These are phyloP conservation scores for Dione juno DNA, from an alignment of 2,888 invertebrate species.

Conservation along the genomic window DNA sequence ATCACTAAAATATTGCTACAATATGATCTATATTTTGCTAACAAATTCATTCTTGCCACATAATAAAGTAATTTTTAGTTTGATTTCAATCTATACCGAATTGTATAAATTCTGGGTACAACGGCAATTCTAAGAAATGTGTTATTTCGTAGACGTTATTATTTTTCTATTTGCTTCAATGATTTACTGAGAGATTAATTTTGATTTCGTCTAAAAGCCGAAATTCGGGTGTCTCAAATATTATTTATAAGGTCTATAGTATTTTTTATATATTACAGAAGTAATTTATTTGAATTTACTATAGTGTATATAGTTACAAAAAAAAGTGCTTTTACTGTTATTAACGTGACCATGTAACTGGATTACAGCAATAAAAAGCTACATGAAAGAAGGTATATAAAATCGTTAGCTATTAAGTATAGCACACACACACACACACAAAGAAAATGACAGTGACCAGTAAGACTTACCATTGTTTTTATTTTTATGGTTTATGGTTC, in stretches of 20 bases:
- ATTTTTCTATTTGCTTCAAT: constrained; percentile 10
- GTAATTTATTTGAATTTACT: too few species aligned
- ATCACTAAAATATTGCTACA: too few species aligned
- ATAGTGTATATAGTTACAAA: too few species aligned
- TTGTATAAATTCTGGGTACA: not conserved
- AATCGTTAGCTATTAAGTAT: too few species aligned
- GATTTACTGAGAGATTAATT: not conserved
- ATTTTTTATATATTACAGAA: not conserved
- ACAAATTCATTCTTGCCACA: not conserved
- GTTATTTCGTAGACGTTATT: constrained; percentile 2
- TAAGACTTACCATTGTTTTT: too few species aligned
- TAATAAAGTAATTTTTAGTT: not conserved
- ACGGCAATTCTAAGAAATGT: not conserved
- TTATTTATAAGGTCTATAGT: too few species aligned
- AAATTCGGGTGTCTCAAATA: not conserved
- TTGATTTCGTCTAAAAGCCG: not conserved
- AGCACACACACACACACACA: too few species aligned
- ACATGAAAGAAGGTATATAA: too few species aligned
- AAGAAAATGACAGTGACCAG: too few species aligned
- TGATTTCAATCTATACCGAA: not conserved
- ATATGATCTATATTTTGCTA: not conserved
- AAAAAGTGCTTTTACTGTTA: not conserved
- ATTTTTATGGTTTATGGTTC: too few species aligned
- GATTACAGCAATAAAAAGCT: too few species aligned
- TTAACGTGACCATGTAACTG: not conserved